Base-by-base conservation (phyloP, 2,888 invertebrate genomes). In the Cosmia trapezina region DNA sequence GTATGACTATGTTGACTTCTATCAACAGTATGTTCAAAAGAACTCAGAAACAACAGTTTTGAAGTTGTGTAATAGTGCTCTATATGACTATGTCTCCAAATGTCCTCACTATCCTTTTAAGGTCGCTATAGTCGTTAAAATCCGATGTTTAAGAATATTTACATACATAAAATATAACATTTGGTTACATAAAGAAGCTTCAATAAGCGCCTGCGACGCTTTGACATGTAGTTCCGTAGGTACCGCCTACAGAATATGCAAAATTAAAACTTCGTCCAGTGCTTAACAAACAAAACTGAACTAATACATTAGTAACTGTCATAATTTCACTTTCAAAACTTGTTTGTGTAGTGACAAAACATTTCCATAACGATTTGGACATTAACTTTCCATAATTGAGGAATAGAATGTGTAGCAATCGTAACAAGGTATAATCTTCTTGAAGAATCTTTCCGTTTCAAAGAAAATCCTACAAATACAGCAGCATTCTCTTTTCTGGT, bases 241-340 rank as follows among this genome's bases (percentile, higher is more conserved):
- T 28, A 12, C 53, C 63, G 37, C 74, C 66, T 45, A 81, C 74
- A 41, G 51, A 68, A 65, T 80, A 81, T 83, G 83, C 71, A 81
- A 78, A 84, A 66, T 72, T 65, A 66, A 62, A 70, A 53, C 28
- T 14, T 67, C 61, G 49, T 70, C 45, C 33, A 64, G 59, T 62
- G 64, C 47, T 45, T 49, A 61, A 57, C 74, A 70, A 74, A 86
- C 73, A 78, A 63, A 79, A 70, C 65, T 59, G 53, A 78, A 78
- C 62, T 79, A 78, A 78, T 83, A 77, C 47, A 66, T 70, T 71
- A 72, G 19, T 6, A 63, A 60, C 66, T 76, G 77, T 70, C 70
- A 77, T 72, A 79, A 74, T 84, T 83, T 86, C 78, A 83, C 86
- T 86, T 86, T 85, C 78, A 69, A 68, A 63, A 68, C 64, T 51